phyloP scores from a whole-genome alignment of 2,113 vertebrate species.

The Petrocephalus zakoni region DNA sequence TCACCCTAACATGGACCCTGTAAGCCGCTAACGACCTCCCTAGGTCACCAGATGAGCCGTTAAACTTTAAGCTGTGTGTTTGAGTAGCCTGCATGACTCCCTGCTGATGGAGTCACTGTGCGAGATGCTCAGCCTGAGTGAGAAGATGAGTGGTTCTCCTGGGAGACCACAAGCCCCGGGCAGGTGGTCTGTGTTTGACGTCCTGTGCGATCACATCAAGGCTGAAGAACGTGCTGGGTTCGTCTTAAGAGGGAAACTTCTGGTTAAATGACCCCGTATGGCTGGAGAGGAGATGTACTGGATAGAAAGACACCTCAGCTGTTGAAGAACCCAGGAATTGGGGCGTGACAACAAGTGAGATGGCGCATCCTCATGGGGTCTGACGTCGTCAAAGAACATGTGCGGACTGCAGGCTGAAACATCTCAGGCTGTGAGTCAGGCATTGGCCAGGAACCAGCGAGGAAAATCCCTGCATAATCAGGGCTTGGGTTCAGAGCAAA shows the following conservation, averaged over 20 bases:
- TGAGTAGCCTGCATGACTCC: neutral
- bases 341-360: neutral
- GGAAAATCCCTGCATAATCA: neutral
- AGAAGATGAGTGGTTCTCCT: neutral
- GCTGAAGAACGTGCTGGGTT: neutral
- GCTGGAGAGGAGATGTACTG: neutral
- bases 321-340: neutral
- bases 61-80: slow-evolving; percentile 14
- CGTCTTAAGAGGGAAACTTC: neutral
- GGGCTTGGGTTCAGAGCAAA: neutral
- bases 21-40: slow-evolving; percentile 18
- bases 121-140: neutral
- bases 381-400: neutral
- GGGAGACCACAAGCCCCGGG: neutral
- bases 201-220: neutral
- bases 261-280: neutral
- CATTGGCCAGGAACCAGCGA: neutral
- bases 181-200: neutral
- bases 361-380: too few species aligned
- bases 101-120: neutral
- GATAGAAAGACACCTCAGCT: neutral
- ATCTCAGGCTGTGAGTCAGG: neutral
- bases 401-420: neutral
- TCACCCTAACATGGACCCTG: neutral
- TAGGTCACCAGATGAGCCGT: neutral